phyloP scores from a whole-genome alignment of 2,113 vertebrate genomes.

The Okapia johnstoni region DNA sequence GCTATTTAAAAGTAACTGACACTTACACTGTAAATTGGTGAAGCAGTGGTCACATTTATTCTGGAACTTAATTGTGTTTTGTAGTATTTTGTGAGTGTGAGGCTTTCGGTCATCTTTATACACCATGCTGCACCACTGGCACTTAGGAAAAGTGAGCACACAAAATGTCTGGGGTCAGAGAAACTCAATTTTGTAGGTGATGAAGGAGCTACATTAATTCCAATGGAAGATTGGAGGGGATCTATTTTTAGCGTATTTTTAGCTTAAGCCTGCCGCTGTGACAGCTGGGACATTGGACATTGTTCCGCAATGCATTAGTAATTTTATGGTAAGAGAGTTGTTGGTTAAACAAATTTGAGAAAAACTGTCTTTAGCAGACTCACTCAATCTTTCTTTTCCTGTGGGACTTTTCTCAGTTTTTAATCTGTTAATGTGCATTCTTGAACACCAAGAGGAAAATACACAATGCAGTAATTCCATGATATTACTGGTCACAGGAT shows the following conservation, averaged over 20 bases:
- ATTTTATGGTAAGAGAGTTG: neutral
- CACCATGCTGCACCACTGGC: neutral
- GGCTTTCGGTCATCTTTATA: neutral
- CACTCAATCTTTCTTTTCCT: neutral
- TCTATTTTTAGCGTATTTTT: neutral
- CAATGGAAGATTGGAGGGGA: neutral
- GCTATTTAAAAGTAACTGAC: neutral
- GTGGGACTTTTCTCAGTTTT: neutral
- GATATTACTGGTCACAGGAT: neutral
- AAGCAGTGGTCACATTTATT: neutral
- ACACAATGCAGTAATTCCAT: neutral
- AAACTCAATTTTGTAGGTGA: neutral
- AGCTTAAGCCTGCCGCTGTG: neutral
- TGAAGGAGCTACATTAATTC: neutral
- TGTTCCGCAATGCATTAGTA: neutral
- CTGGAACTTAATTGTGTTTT: neutral
- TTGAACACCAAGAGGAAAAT: neutral
- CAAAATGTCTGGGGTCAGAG: neutral
- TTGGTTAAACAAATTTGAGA: neutral
- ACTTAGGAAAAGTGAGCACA: neutral
- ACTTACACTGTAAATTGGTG: neutral
- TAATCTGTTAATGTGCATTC: neutral
- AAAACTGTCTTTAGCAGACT: neutral
- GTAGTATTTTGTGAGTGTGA: neutral
- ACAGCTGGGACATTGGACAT: neutral